Base-by-base conservation (phyloP, 1,140 invertebrate species). In the Calycopis cecrops region DNA sequence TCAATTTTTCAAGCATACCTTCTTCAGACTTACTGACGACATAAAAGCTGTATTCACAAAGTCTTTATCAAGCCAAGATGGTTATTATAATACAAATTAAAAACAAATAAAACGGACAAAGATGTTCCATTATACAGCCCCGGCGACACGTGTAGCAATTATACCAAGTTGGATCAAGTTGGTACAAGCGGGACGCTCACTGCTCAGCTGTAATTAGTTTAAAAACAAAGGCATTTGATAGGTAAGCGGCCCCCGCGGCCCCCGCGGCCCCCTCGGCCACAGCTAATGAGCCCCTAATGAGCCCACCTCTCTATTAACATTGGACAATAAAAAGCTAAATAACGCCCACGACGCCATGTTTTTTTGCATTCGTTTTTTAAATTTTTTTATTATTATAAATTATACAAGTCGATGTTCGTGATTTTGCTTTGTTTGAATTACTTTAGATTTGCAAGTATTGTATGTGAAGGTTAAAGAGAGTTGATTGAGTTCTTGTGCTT, bases 171-270 rank as follows among this genome's bases (percentile, higher is more conserved):
- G 60, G 61, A 64, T 67, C 67, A 61, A 57, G 48, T 64, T 62
- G 69, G 60, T 63, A 28, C 21, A 65, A 73, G 67, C 54, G 68
- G 48, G 38, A 53, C 17, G n/a, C n/a, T n/a, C n/a, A 53, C 49
- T 42, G 57, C 55, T 62, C 56, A 65, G 76, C 66, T 76, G 40
- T 83, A 79, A 78, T 81, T 81, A 81, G 73, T 81, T 79, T 62
- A 63, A 74, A 69, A 84, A 81, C 73, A 79, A 79, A 74, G 65
- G 58, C 64, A 66, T 71, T 71, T 68, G 50, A 57, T 67, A 67
- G 61, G 63, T 44, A 44, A n/a, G 35, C 40, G n/a, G 7, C 17
- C 62, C 60, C 71, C 70, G 68, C 34, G 73, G 69, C 73, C 55
- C 59, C 60, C 51, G 52, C 48, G 50, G 49, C 65, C 76, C 67